These are phyloP conservation scores for Pocillopora verrucosa DNA, from an alignment of 64 coral and sea anemone genomes.

Conservation along the genomic window DNA sequence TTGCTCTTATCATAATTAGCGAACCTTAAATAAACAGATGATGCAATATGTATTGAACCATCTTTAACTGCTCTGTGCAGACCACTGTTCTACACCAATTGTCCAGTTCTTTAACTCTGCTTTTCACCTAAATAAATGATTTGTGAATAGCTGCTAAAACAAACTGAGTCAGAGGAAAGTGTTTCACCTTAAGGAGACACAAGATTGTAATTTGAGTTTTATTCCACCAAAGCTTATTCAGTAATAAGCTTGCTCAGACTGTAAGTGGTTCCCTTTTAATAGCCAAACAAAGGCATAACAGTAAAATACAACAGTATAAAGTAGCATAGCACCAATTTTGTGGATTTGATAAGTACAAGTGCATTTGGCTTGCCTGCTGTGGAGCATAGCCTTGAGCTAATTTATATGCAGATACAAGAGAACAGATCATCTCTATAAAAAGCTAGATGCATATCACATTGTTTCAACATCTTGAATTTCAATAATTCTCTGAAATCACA, in stretches of 20 bases:
- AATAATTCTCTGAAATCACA: not conserved
- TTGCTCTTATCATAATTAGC: not conserved
- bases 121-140: no score
- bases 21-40: not conserved
- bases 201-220: no score
- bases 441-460: not conserved
- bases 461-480: slow-evolving; percentile 16
- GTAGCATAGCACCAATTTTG: not conserved
- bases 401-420: not conserved
- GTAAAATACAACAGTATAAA: not conserved
- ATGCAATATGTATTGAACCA: not conserved
- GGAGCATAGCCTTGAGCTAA: not conserved
- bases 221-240: no score
- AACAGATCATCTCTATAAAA: slow-evolving; percentile 1
- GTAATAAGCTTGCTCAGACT: no score
- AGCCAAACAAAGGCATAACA: not conserved
- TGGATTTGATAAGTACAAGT: not conserved
- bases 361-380: not conserved
- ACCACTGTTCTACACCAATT: no score
- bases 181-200: no score
- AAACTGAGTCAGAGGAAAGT: no score
- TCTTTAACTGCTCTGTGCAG: no score
- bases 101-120: no score
- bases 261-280: not conserved
- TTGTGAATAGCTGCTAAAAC: no score